Evolutionary conservation across 1,140 invertebrate genomes (phyloP), one percentile per base, ranked within the genome.

Genomic region (Solenopsis invicta): DNA sequence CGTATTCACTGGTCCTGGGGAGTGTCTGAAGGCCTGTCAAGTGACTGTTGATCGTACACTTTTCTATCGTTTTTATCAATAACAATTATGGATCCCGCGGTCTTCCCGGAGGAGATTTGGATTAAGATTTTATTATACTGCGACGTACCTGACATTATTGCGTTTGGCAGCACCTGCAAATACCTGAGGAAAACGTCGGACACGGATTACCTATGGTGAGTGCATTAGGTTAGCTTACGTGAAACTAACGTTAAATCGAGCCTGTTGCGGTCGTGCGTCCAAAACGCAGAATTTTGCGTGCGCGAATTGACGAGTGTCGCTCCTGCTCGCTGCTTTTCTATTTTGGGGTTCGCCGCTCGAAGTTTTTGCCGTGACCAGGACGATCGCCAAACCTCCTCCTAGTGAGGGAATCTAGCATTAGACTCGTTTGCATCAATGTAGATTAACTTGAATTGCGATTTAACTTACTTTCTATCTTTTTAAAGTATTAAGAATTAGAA

Each of bases 21-120:
- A 95, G 93, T 95, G 94, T 93, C 93, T 90, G 85, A 77, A 89
- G 74, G 87, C 89, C 78, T 88, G 45, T 90, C 85, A 81, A 90
- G 77, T 90, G 75, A 80, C 84, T 92, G 87, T 92, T 93, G 85
- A 92, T 91, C 86, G 67, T 92, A 91, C 87, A 48, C 81, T 93
- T 94, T 93, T 93, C 69, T 94, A 94, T 92, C 74, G 67, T 90
- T 92, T 94, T 91, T 94, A 91, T 91, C 69, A 75, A 88, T 87
- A 91, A 90, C 85, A 91, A 94, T 90, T 91, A 95, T 95, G 95
- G 95, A 95, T 95, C 94, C 94, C 48, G 93, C 95, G 29, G 92
- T 95, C 48, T 95, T 95, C 78, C 95, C 95, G 34, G 95, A 95
- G 76, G 95, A 95, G 89, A 95, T 95, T 88, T 95, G 95, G 95